A percentile compares a stretch with the other conserved stretches of the same genome.
These are phyloP conservation scores for Nannoperca australis DNA, from an alignment of 2,797 vertebrate genomes.

Conservation along the genomic window DNA sequence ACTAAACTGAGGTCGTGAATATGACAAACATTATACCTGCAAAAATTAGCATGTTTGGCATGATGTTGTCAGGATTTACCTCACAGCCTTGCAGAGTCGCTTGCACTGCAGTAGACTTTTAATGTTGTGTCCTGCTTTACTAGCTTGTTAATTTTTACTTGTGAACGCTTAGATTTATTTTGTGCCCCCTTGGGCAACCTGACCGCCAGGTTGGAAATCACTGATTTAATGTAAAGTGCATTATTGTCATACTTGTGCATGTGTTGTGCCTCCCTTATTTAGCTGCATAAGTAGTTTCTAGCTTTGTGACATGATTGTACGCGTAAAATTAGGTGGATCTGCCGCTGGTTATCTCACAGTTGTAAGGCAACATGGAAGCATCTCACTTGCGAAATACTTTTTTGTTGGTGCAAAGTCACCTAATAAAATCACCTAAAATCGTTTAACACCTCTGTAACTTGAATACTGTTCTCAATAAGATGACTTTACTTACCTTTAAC, in stretches of 20 bases:
- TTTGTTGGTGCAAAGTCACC: not conserved
- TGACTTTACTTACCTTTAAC: not conserved
- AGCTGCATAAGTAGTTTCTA: not conserved
- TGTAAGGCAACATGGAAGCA: not conserved
- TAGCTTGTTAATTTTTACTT: not conserved
- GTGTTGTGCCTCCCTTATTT: not conserved
- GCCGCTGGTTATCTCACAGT: not conserved
- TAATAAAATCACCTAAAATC: not conserved
- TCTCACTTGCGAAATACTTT: not conserved
- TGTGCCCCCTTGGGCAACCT: not conserved
- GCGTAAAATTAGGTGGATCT: not conserved
- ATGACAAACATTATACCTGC: not conserved
- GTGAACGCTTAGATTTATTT: not conserved
- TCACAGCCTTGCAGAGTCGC: not conserved
- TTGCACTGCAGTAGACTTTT: not conserved
- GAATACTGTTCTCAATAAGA: not conserved
- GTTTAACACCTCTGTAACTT: not conserved
- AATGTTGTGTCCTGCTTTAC: conserved; percentile 6
- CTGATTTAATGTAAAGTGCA: not conserved
- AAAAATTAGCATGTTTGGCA: not conserved
- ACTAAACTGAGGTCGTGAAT: not conserved
- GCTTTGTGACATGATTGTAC: not conserved
- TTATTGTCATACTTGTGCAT: not conserved
- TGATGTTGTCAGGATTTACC: not conserved
- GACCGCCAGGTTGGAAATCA: not conserved